Conservation (phyloP, 2,888 invertebrate species). For the Tenthredo amoena region DNA sequence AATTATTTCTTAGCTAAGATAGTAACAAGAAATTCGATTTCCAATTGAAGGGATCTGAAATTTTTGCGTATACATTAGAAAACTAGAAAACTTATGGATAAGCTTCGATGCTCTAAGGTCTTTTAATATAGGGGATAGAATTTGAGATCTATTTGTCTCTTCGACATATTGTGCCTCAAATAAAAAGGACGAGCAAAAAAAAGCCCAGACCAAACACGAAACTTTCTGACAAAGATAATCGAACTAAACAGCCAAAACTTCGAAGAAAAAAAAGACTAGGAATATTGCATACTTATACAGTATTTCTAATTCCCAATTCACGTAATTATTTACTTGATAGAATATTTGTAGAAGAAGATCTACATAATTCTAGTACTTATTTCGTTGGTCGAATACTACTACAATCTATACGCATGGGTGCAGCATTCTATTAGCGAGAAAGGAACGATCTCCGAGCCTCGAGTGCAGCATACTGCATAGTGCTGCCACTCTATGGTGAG, state of each 20-base stretch:
- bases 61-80: not conserved
- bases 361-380: not conserved
- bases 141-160: not conserved
- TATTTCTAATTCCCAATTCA: no score
- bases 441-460: slow-evolving; percentile 39
- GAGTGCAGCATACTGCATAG: slow-evolving; percentile 43
- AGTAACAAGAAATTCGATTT: not conserved
- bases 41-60: no score
- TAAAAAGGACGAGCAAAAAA: not conserved
- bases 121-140: not conserved
- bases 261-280: not conserved
- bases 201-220: not conserved
- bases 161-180: not conserved
- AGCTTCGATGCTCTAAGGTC: not conserved
- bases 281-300: not conserved
- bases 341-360: not conserved
- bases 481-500: slow-evolving; percentile 26
- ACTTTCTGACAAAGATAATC: not conserved
- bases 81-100: no score
- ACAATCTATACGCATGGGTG: not conserved
- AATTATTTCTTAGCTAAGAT: not conserved
- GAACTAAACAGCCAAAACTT: not conserved
- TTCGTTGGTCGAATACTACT: not conserved
- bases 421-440: not conserved
- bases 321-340: no score